Base-by-base conservation (phyloP, 2,888 invertebrate species). In the Odontomyia ornata region DNA sequence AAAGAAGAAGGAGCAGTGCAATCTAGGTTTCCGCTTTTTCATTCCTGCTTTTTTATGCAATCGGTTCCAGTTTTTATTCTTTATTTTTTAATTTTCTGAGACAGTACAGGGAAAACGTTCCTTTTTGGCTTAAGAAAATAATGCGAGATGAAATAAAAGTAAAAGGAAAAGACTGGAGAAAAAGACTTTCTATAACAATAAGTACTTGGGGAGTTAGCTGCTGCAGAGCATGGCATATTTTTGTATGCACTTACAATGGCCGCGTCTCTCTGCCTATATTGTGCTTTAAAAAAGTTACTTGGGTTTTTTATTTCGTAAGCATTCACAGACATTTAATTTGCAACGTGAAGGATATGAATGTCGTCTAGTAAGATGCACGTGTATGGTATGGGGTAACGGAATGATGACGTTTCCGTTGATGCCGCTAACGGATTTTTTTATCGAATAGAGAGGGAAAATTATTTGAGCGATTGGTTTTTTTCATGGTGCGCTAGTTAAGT, bases 31-130 rank as follows among this genome's bases (percentile, higher is more conserved):
- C 73, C 73, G 73, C 21, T 72, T 57, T 69, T 69, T 47, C 30
- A 47, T 25, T 69, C 30, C 69, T 57, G 73, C 36, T 73, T 57
- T 56, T 73, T 60, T 73, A 73, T 73, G 73, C 73, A 73, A 43
- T 73, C 60, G 52, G 73, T 36, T 30, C 71, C 56, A 73, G 60
- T 60, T 60, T 72, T 73, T 36, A 57, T 73, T 73, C 60, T 73
- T 73, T 57, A 57, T 73, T 73, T 73, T 73, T 57, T 36, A 73
- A 73, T 73, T 73, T 52, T 57, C 73, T 60, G 73, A 73, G 73
- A 73, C 73, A 73, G 73, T 60, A 43, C 73, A 43, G 36, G 73
- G 43, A 73, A 73, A 73, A 36, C 30, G 73, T 73, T 73, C 60
- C 57, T 73, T 69, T 73, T 73, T 30, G 73, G 60, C 21, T 23